These are phyloP conservation scores for Chrysocyon brachyurus DNA, from an alignment of 2,797 vertebrate species.

Conservation along the genomic window DNA sequence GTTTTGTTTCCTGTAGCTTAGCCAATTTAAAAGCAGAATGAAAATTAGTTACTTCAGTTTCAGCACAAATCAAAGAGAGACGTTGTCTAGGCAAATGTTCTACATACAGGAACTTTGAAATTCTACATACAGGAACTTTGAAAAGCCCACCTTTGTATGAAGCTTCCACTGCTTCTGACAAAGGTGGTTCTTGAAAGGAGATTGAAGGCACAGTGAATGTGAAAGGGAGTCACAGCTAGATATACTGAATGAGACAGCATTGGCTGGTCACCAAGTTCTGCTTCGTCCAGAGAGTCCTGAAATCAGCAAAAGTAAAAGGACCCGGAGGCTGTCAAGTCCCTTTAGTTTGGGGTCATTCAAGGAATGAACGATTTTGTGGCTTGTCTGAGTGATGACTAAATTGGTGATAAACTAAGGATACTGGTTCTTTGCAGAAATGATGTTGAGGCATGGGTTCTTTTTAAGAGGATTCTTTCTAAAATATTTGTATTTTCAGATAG, in stretches of 20 bases:
- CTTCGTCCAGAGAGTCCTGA: background rate
- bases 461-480: background rate
- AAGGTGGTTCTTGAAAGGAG: background rate
- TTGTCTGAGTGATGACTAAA: background rate
- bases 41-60: slow-evolving; percentile 33
- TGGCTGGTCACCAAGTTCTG: background rate
- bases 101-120: background rate
- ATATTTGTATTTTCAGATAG: background rate
- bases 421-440: slow-evolving; percentile 15
- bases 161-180: background rate
- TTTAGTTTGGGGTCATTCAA: slow-evolving; percentile 28
- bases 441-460: background rate
- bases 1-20: slow-evolving; percentile 49
- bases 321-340: background rate
- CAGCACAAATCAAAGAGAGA: slow-evolving; percentile 9
- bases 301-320: background rate
- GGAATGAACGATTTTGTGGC: background rate
- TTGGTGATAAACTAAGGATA: background rate
- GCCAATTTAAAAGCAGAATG: slow-evolving; percentile 48
- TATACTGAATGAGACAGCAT: background rate
- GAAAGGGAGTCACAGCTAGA: background rate
- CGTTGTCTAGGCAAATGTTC: background rate
- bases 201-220: background rate
- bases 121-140: background rate
- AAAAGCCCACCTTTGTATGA: background rate